phyloP scores from a whole-genome alignment of 92 coral and sea anemone species.

The Ricordea florida region DNA sequence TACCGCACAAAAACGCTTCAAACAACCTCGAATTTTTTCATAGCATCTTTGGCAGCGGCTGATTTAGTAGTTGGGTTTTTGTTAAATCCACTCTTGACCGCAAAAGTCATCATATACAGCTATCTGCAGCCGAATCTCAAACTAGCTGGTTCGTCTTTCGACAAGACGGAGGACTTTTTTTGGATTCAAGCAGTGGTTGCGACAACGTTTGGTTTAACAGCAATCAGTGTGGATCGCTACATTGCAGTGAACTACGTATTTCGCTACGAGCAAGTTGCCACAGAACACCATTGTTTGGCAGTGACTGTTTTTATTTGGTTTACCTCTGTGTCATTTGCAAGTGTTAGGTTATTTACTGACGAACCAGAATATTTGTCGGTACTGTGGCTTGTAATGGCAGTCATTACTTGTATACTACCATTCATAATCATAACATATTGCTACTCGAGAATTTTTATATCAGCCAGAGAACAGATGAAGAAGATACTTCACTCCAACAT shows the following conservation, averaged over 20 bases:
- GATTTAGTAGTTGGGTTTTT: constrained; percentile 52
- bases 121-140: neutral
- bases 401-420: constrained; percentile 45
- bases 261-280: constrained; percentile 13
- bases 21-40: constrained; percentile 47
- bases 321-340: constrained; percentile 40
- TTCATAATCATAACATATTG: constrained; percentile 44
- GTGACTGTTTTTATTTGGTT: constrained; percentile 41
- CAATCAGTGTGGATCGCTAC: constrained; percentile 57
- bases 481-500: constrained; percentile 28
- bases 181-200: constrained; percentile 60
- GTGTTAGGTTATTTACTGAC: constrained; percentile 23
- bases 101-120: constrained; percentile 10
- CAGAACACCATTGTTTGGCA: constrained; percentile 3
- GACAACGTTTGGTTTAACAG: constrained; percentile 50
- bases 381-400: constrained; percentile 39
- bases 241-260: constrained; percentile 45
- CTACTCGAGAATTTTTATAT: constrained; percentile 42
- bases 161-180: constrained; percentile 20
- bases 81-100: constrained; percentile 33
- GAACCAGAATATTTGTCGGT: constrained; percentile 36
- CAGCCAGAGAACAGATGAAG: constrained; percentile 29
- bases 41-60: constrained; percentile 57
- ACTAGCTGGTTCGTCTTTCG: neutral
- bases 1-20: constrained; percentile 41